Evolutionary conservation across 1,140 invertebrate species (phyloP), one percentile per base, ranked within the genome.

Genomic region (Pteromalus puparum): DNA sequence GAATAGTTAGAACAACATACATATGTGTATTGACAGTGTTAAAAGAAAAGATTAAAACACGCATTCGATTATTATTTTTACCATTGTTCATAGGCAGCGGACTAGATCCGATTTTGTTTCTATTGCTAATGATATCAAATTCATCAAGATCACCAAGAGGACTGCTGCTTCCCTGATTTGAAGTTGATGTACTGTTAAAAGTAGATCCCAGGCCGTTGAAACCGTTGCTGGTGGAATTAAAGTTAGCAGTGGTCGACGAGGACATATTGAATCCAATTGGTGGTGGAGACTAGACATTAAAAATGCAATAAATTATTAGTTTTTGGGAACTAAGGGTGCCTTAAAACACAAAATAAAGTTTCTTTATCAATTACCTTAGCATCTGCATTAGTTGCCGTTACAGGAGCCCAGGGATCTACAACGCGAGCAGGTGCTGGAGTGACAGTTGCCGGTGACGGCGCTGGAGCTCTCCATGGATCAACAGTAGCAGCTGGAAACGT

Each of bases 101-200:
- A 90, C 92, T 93, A 79, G 90, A 78, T 86, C 88, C 90, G 79
- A 90, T 83, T 90, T 93, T 93, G 87, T 94, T 94, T 86, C 95
- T 93, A 92, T 97, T 97, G 65, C 96, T 96, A 86, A 97, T 96
- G 72, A 96, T 94, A 91, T 97, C 96, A 90, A 97, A 97, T 90
- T 97, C 97, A 91, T 97, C 96, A 88, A 97, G 93, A 91, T 97
- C 96, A 7, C 95, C 95, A n/a, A 95, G 94, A 26, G 95, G 95
- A 88, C 94, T 95, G 67, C 94, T 87, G 81, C 88, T 89, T 81
- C 85, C 86, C 73, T 90, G 90, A 87, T 89, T 91, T 53, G 87
- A 88, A 46, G 87, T 46, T 67, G 89, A 24, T 84, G 92, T 90
- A 86, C 91, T 88, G 80, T 90, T 92, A 83, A 91, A 92, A 82